Evolutionary conservation across 2,797 vertebrate species (phyloP).

Genomic region (Hemibagrus guttatus): DNA sequence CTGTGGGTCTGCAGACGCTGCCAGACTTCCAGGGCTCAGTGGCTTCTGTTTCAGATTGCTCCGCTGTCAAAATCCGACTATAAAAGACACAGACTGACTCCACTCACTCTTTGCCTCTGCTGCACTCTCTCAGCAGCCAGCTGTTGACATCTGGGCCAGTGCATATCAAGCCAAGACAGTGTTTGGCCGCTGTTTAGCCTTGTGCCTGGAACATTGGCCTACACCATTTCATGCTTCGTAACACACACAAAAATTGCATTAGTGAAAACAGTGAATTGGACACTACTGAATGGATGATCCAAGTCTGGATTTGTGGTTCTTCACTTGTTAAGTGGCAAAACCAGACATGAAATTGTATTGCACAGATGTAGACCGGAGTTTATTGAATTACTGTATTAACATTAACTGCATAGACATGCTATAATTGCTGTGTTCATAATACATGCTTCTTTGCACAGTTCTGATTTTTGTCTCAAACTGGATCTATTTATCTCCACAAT

Average conservation of each 20-base stretch:
- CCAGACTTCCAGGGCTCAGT: slow-evolving; percentile 62
- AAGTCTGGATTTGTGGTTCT: neutral
- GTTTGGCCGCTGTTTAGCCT: slow-evolving; percentile 11
- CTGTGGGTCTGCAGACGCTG: slow-evolving; percentile 68
- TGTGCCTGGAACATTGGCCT: slow-evolving; percentile 5
- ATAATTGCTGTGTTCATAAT: neutral
- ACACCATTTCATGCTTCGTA: neutral
- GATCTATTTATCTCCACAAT: neutral
- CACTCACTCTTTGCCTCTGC: slow-evolving; percentile 26
- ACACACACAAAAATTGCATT: neutral
- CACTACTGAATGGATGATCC: neutral
- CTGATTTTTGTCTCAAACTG: neutral
- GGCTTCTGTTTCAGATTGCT: slow-evolving; percentile 70
- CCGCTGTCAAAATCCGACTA: slow-evolving; percentile 54
- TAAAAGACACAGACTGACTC: slow-evolving; percentile 39
- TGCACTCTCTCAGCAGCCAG: slow-evolving; percentile 11
- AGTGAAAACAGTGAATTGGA: neutral
- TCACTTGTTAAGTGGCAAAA: neutral
- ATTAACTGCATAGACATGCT: neutral
- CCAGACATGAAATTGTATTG: neutral
- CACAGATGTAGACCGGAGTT: neutral
- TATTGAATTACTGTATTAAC: neutral
- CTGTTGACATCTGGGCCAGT: slow-evolving; percentile 19
- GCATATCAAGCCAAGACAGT: neutral
- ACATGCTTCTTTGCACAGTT: neutral